phyloP scores from a whole-genome alignment of 2,113 vertebrate genomes.

The Chloroceryle aenea region DNA sequence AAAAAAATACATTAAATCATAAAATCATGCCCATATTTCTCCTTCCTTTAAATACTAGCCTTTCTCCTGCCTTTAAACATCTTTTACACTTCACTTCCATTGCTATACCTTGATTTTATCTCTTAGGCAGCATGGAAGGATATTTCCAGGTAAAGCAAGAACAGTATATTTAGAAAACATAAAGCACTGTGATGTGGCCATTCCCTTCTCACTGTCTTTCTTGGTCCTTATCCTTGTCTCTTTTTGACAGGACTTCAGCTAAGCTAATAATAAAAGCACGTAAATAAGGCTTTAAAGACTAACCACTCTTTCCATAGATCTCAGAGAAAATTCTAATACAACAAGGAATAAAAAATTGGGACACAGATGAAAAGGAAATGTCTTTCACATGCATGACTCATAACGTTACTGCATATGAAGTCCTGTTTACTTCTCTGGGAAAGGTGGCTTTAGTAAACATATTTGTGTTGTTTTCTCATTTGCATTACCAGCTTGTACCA shows the following conservation, averaged over 20 bases:
- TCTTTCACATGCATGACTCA: constrained; percentile 1
- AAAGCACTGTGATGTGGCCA: not conserved
- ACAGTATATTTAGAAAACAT: not conserved
- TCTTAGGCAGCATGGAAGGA: not conserved
- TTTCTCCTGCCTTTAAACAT: not conserved
- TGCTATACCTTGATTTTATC: not conserved
- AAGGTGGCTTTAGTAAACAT: not conserved
- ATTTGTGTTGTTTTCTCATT: not conserved
- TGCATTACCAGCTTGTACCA: not conserved
- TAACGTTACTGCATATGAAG: rapidly evolving
- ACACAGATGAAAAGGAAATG: not conserved
- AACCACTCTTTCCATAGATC: not conserved
- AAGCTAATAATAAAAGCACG: not conserved
- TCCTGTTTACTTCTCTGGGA: not conserved
- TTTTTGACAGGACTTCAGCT: not conserved
- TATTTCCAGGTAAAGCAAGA: not conserved
- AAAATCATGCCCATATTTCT: not conserved
- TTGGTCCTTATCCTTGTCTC: not conserved
- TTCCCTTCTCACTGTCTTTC: not conserved
- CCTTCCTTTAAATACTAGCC: not conserved
- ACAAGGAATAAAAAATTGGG: not conserved
- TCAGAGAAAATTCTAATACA: constrained; percentile 7
- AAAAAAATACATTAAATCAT: not conserved
- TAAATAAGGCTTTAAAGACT: not conserved
- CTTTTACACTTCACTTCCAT: not conserved